phyloP scores from a whole-genome alignment of 2,113 vertebrate species.

The Pollimyrus isidori region DNA sequence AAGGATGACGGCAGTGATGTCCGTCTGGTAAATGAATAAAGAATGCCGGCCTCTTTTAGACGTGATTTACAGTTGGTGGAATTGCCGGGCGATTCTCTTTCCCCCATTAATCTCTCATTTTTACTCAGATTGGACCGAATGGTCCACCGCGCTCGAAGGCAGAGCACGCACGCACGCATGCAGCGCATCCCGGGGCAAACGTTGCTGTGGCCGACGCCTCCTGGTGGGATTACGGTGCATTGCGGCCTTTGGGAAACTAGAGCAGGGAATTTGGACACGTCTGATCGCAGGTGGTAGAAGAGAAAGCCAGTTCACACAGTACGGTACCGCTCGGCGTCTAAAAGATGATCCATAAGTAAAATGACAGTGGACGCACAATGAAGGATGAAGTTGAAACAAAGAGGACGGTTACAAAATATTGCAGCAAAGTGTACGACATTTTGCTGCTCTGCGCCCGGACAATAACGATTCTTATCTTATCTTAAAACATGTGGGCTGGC shows the following conservation, averaged over 20 bases:
- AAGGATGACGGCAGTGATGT: constrained; percentile 33
- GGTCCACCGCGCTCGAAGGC: constrained; percentile 16
- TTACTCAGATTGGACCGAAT: constrained; percentile 33
- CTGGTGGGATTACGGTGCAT: neutral
- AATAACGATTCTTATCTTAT: neutral
- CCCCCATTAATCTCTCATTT: constrained; percentile 39
- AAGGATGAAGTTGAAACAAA: neutral
- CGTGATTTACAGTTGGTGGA: constrained; percentile 39
- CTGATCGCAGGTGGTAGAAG: neutral
- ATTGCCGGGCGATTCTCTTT: constrained; percentile 31
- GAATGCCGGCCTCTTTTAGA: constrained; percentile 37
- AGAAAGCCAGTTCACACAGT: neutral
- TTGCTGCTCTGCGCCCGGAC: neutral
- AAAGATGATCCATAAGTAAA: neutral
- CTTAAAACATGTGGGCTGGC: neutral
- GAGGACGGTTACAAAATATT: neutral
- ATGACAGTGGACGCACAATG: neutral
- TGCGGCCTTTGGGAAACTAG: neutral
- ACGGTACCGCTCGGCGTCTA: too few relatives aligned
- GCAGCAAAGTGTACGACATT: neutral
- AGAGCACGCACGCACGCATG: neutral
- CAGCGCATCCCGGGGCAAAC: constrained; percentile 9
- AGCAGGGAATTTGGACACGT: neutral
- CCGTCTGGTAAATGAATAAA: constrained; percentile 40
- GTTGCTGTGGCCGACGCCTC: neutral